Base-by-base conservation (phyloP, 1,140 invertebrate genomes). In the Zaprionus nigranus region DNA sequence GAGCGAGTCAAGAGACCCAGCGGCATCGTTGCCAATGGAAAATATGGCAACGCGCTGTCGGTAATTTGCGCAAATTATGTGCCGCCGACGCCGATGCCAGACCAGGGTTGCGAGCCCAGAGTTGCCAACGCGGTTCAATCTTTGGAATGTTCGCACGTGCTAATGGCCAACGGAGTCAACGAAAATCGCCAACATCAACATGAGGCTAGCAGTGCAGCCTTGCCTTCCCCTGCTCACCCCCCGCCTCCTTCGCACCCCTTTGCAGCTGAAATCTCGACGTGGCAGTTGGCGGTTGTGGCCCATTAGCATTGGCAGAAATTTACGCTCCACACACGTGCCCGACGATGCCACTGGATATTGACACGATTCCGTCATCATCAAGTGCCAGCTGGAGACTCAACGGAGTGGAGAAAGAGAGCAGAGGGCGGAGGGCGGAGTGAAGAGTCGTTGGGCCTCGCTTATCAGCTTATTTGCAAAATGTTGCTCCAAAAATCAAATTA, bases 31-130 rank as follows among this genome's bases (percentile, higher is more conserved):
- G 75, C 78, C 78, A 58, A 64, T 76, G 63, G 40, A 88, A 88
- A 90, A 88, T 88, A 88, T 81, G 85, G 85, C 72, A 75, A 58
- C 72, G 77, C 81, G 85, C 49, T 81, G 75, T 75, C 81, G 85
- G 82, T 88, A 88, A 88, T 88, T 90, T 88, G 81, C 69, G 79
- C 81, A 88, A 88, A 88, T 88, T 90, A 90, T 88, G 81, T 86
- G 83, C 73, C 67, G 83, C 83, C 79, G 62, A 53, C 75, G 75
- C 61, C 9, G 69, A 28, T 49, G 49, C 17, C 62, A 20, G n/a
- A 34, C 34, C 59, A 61, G 24, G 53, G 56, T 61, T 28, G 38
- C 34, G 5, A 20, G 26, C 60, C 59, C 51, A 49, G 66, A 59
- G 63, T 57, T 62, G 68, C 63, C 38, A 61, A 70, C 26, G 57